Percentiles rank a stretch among this genome's conserved stretches.
Evolutionary conservation across 2,888 invertebrate genomes (phyloP).

Genomic region (Archaeoteleia sp.): DNA sequence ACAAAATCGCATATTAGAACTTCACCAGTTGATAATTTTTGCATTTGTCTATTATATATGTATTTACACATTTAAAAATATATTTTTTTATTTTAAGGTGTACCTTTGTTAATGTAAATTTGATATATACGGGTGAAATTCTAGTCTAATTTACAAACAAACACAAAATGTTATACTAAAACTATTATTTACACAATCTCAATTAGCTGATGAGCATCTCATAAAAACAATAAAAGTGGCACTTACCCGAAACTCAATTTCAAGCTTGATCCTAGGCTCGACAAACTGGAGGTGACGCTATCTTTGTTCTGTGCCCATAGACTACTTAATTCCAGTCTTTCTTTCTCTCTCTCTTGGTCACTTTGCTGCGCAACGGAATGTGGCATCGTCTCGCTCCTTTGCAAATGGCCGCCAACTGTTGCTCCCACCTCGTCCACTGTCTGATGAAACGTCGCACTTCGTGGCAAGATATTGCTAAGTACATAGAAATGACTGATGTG

Average conservation of each 20-base stretch:
- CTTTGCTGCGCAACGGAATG: slow-evolving; percentile 72
- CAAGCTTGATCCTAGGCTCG: slow-evolving; percentile 87
- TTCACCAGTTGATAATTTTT: too few species aligned
- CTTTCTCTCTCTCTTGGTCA: slow-evolving; percentile 72
- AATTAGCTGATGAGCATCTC: too few species aligned
- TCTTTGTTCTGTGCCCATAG: slow-evolving; percentile 73
- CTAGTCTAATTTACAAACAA: too few species aligned
- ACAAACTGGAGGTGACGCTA: slow-evolving; percentile 84
- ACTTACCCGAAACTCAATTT: slow-evolving; percentile 90
- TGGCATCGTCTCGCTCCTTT: slow-evolving; percentile 72
- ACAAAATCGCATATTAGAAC: too few species aligned
- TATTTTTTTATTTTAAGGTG: not conserved
- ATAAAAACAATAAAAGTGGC: too few species aligned
- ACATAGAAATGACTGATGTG: slow-evolving; percentile 37
- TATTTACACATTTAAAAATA: slow-evolving; percentile 32
- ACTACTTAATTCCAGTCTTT: slow-evolving; percentile 70
- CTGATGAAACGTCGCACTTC: slow-evolving; percentile 75
- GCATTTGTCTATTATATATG: too few species aligned
- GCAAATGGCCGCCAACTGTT: slow-evolving; percentile 66
- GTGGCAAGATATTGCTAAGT: slow-evolving; percentile 65
- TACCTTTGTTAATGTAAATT: too few species aligned
- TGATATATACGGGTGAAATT: too few species aligned
- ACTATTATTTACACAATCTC: too few species aligned
- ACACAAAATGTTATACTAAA: too few species aligned
- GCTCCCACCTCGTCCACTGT: slow-evolving; percentile 67